These are phyloP conservation scores for Ciona savignyi DNA, from an alignment of 23 tunicate genomes.

Conservation along the genomic window DNA sequence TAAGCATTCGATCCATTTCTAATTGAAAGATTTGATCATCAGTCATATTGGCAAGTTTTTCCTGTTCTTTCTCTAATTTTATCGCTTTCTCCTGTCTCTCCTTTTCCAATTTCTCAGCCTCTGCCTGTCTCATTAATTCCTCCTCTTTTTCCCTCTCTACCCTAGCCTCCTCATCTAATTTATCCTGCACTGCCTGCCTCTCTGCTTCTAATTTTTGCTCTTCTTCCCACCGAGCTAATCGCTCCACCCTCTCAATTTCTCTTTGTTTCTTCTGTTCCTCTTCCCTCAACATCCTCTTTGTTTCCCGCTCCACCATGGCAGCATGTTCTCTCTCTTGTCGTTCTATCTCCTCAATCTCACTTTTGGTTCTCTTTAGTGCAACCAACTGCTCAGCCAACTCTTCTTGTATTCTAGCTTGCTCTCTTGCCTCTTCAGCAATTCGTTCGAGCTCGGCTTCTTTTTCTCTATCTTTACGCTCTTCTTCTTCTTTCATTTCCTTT, in stretches of 20 bases:
- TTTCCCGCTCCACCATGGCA: too few relatives aligned
- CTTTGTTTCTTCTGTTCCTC: neutral
- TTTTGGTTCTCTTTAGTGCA: neutral
- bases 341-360: neutral
- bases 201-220: neutral
- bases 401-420: neutral
- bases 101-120: neutral
- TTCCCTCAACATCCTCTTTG: too few relatives aligned
- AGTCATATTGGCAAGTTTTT: neutral
- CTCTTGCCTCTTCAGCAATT: too few relatives aligned
- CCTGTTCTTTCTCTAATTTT: neutral
- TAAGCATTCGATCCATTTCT: neutral
- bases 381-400: neutral
- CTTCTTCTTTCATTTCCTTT: too few relatives aligned
- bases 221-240: neutral
- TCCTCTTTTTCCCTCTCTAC: neutral
- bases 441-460: too few relatives aligned
- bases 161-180: conserved; percentile 1
- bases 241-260: neutral
- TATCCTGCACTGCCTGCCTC: neutral
- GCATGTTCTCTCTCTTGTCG: too few relatives aligned
- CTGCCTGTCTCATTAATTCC: neutral
- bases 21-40: neutral
- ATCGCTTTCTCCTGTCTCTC: neutral
- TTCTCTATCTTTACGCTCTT: too few relatives aligned